These are phyloP conservation scores for Protomyctophum bolini DNA, from an alignment of 2,113 vertebrate genomes.

Conservation along the genomic window DNA sequence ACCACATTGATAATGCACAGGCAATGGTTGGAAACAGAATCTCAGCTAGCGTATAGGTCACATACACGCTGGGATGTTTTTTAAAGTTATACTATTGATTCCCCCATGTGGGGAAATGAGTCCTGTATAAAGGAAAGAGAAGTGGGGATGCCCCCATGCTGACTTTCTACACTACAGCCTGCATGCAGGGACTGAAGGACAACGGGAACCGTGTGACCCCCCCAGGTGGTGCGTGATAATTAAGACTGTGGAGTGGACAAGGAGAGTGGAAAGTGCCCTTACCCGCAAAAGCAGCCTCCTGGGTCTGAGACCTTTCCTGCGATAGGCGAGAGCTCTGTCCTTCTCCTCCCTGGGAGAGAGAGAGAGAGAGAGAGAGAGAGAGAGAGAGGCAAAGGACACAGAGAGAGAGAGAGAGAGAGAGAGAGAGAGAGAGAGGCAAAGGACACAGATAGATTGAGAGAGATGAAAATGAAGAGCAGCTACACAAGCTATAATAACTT, in stretches of 20 bases:
- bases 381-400: background rate
- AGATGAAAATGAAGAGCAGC: background rate
- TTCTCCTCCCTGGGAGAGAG: slow-evolving; percentile 86
- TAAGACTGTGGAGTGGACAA: background rate
- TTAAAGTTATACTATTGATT: too few relatives aligned
- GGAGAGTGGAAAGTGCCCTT: slow-evolving; percentile 39
- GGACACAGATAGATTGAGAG: slow-evolving; percentile 12
- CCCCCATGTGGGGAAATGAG: too few relatives aligned
- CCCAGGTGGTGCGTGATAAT: background rate
- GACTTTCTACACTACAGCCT: background rate
- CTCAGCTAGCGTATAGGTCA: too few relatives aligned
- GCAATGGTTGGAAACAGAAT: too few relatives aligned
- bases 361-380: slow-evolving; percentile 27
- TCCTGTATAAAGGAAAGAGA: too few relatives aligned
- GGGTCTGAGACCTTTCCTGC: slow-evolving; percentile 95
- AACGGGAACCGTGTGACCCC: background rate
- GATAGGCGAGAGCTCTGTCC: slow-evolving; percentile 91
- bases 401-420: slow-evolving; percentile 13
- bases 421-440: slow-evolving; percentile 2
- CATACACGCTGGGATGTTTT: too few relatives aligned
- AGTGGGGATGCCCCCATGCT: too few relatives aligned
- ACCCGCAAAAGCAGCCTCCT: slow-evolving; percentile 94
- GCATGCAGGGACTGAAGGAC: background rate
- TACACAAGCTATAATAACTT: too few relatives aligned
- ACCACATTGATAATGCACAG: too few relatives aligned